A percentile compares a stretch with the other conserved stretches of the same genome.
Evolutionary conservation across 2,888 invertebrate species (phyloP).

Genomic region (Parnassius apollo): DNA sequence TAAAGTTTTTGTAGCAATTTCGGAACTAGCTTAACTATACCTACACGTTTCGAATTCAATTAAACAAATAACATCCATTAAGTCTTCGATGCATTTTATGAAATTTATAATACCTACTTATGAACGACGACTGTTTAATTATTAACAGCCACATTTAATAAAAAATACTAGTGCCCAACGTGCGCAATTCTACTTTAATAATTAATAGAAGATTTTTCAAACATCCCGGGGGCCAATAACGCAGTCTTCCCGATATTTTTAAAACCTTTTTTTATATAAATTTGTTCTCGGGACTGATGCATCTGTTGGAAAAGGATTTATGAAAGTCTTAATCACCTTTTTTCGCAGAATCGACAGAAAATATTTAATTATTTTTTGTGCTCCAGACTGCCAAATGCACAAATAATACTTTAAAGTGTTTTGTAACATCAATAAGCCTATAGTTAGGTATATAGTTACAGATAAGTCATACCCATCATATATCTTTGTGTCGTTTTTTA

Average conservation of each 20-base stretch:
- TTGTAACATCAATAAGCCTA: too few species aligned
- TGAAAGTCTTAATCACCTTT: not conserved
- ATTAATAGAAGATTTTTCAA: too few species aligned
- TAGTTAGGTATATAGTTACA: too few species aligned
- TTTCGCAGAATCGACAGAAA: not conserved
- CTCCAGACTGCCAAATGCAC: conserved; percentile 19
- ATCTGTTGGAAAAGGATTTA: conserved; percentile 3
- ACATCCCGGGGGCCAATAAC: conserved; percentile 59
- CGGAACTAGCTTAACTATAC: conserved; percentile 29
- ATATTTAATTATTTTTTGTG: not conserved
- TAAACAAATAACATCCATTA: conserved; percentile 13
- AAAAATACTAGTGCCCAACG: not conserved
- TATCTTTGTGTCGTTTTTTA: too few species aligned
- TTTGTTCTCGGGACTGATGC: conserved; percentile 25
- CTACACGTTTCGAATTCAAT: conserved; percentile 8
- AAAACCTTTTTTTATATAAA: conserved; percentile 31
- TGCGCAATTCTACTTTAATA: too few species aligned
- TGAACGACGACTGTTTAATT: conserved; percentile 46
- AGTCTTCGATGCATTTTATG: conserved; percentile 33
- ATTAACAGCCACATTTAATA: conserved; percentile 42
- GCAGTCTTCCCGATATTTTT: conserved; percentile 57
- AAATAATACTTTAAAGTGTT: not conserved
- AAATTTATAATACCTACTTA: conserved; percentile 38
- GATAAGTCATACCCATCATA: too few species aligned
- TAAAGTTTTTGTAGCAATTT: conserved; percentile 19